A percentile compares a stretch with the other conserved stretches of the same genome.
Conservation (phyloP, 2,888 invertebrate species). For the Pasiphila rectangulata region DNA sequence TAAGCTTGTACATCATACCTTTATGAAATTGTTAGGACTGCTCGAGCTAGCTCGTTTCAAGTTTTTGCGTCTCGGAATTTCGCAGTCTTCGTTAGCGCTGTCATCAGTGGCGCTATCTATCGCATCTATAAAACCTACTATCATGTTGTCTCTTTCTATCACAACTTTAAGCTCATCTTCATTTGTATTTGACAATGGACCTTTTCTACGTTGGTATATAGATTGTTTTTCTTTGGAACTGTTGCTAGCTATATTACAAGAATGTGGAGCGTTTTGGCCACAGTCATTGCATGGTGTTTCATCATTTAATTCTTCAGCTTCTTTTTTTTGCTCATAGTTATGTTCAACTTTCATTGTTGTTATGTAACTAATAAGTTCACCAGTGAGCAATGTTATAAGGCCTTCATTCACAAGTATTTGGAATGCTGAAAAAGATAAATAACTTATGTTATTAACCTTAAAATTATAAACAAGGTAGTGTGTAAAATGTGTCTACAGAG, state of each 20-base stretch:
- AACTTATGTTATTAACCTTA: no score
- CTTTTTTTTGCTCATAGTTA: conserved; percentile 40
- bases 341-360: conserved; percentile 70
- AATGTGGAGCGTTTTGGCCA: background rate
- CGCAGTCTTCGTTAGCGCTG: conserved; percentile 61
- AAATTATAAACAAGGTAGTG: no score
- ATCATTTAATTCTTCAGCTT: background rate
- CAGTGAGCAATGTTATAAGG: conserved; percentile 62
- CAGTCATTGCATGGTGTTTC: background rate
- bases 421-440: conserved; percentile 53
- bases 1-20: conserved; percentile 40
- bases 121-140: conserved; percentile 69
- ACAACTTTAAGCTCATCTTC: conserved; percentile 68
- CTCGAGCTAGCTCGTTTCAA: conserved; percentile 56
- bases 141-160: conserved; percentile 75
- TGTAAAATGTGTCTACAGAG: no score
- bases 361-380: conserved; percentile 63
- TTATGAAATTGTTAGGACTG: conserved; percentile 55
- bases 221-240: conserved; percentile 39
- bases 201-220: conserved; percentile 55
- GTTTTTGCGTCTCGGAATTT: conserved; percentile 42
- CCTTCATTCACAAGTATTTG: conserved; percentile 74
- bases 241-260: conserved; percentile 20
- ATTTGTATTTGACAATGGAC: conserved; percentile 44
- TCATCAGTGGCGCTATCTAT: conserved; percentile 65